phyloP scores from a whole-genome alignment of 2,888 invertebrate species.

The Aradus depressus region DNA sequence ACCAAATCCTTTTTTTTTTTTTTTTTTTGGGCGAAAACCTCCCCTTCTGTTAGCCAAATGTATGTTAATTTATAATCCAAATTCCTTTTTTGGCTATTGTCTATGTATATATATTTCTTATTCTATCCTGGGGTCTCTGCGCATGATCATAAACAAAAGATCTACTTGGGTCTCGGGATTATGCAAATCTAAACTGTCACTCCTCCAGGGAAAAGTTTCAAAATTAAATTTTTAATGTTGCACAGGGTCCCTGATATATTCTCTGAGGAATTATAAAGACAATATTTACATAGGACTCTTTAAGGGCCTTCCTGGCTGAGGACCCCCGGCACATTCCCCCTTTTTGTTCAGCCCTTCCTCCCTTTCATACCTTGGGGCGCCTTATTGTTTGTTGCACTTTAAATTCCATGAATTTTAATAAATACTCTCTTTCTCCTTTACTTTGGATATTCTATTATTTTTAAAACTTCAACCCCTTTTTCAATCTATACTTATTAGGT shows the following conservation, averaged over 20 bases:
- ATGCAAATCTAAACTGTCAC: slow-evolving; percentile 6
- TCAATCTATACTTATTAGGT: too few species aligned
- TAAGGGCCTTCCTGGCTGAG: too few species aligned
- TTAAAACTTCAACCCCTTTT: too few species aligned
- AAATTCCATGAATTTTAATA: too few species aligned
- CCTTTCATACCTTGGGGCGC: too few species aligned
- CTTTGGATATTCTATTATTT: too few species aligned
- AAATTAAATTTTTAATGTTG: slow-evolving; percentile 26
- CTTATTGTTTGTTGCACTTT: too few species aligned
- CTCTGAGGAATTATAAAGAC: slow-evolving; percentile 21
- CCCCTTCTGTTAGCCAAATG: slow-evolving; percentile 6
- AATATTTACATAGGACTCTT: slow-evolving; percentile 24
- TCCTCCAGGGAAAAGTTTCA: slow-evolving; percentile 19
- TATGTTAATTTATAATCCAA: slow-evolving; percentile 13
- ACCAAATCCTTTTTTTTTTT: slow-evolving; percentile 3
- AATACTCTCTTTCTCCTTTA: too few species aligned
- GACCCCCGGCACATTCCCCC: too few species aligned
- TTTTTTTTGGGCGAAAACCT: not conserved
- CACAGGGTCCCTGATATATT: slow-evolving; percentile 20
- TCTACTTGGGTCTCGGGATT: slow-evolving; percentile 15
- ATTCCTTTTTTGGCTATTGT: slow-evolving; percentile 10
- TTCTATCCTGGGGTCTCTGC: not conserved
- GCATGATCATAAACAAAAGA: slow-evolving; percentile 9
- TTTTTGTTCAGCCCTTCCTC: too few species aligned
- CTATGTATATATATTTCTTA: slow-evolving; percentile 7